phyloP scores from a whole-genome alignment of 2,888 invertebrate species.

The Drosophila helvetica region DNA sequence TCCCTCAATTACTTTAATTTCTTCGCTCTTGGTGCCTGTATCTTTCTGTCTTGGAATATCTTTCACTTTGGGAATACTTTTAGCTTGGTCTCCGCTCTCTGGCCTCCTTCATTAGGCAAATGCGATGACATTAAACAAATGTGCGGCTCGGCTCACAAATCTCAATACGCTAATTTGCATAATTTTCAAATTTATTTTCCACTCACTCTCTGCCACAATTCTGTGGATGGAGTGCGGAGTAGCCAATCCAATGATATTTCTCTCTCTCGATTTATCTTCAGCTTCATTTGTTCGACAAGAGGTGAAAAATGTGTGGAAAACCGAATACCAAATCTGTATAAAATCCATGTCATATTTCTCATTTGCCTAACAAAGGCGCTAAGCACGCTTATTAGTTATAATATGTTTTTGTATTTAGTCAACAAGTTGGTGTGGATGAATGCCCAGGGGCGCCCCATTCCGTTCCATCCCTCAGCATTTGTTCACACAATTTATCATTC shows the following conservation, averaged over 20 bases:
- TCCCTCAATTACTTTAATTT: not conserved
- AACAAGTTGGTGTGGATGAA: constrained; percentile 57
- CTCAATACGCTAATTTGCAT: constrained; percentile 61
- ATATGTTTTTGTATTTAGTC: constrained; percentile 60
- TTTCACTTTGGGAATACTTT: not conserved
- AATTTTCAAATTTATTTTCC: constrained; percentile 71
- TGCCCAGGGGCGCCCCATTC: constrained; percentile 34
- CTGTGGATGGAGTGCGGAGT: not conserved
- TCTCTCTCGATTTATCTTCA: constrained; percentile 6
- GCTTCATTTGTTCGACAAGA: constrained; percentile 27
- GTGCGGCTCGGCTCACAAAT: constrained; percentile 46
- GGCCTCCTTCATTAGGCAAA: constrained; percentile 38
- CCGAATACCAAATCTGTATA: constrained; percentile 5
- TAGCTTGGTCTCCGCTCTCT: not conserved
- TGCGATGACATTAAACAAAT: constrained; percentile 49
- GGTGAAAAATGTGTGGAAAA: constrained; percentile 34
- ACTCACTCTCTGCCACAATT: constrained; percentile 35
- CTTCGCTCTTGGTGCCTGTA: not conserved
- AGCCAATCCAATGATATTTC: constrained; percentile 36
- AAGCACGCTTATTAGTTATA: constrained; percentile 66
- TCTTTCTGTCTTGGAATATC: not conserved
- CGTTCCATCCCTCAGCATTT: constrained; percentile 21
- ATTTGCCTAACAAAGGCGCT: constrained; percentile 70
- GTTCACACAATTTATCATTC: constrained; percentile 68
- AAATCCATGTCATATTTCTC: constrained; percentile 45